Base-by-base conservation (phyloP, 2,888 invertebrate genomes). In the Yponomeuta malinellus region DNA sequence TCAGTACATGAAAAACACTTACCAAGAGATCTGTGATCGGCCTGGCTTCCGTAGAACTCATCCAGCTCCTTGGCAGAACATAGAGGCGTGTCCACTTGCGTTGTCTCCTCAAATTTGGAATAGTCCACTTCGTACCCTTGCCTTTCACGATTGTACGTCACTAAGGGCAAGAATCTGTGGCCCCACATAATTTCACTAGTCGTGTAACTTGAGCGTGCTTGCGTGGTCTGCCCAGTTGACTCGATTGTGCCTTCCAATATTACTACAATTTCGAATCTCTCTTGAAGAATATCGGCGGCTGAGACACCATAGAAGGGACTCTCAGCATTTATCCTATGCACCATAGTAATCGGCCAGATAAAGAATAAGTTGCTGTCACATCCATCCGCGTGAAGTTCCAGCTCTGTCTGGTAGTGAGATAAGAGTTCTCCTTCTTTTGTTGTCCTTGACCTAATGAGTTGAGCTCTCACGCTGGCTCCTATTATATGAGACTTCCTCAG, bases 271-370 rank as follows among this genome's bases (percentile, higher is more conserved):
- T 97, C 95, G 83, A 97, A 97, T 76, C 95, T 94, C 78, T 97
- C 95, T 76, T 95, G 94, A 65, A 96, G 92, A 80, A 98, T 94
- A 81, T 97, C 97, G 65, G 96, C 95, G 0, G 97, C 96, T 0
- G 96, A 95, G 80, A 98, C 94, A 72, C 95, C 94, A 87, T 96
- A 98, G 77, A 98, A 95, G 0, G 98, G 98, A 80, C 97, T 97
- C 52, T 93, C 90, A 0, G 93, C 94, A 83, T 97, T 96, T 81
- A 98, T 98, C 79, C 94, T 94, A 83, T 98, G 98, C 63, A 97
- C 96, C 79, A 98, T 95, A 1, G 97, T 97, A 83, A 97, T 96
- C 0, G 98, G 98, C 98, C 98, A 98, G 76, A 98, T 97, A 83
- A 98, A 96, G 90, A 98, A 97, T 31, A 98, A 90, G 77, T 96